Conservation (phyloP, 2,797 vertebrate genomes). For the Cyprinella venusta region DNA sequence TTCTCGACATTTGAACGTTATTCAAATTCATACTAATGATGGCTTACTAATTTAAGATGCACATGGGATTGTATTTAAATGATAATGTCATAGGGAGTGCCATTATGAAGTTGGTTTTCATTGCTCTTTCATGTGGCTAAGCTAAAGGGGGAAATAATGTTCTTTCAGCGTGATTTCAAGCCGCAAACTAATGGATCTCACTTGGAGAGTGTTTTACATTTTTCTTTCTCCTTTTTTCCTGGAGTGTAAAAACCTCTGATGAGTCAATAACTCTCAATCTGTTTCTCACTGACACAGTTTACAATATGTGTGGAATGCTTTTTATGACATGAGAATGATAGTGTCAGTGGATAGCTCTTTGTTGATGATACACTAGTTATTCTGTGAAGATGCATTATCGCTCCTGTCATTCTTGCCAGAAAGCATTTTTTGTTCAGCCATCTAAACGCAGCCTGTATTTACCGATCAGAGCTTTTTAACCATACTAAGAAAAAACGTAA, state of each 20-base stretch:
- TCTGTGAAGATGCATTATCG: slow-evolving; percentile 24
- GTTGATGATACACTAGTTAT: slow-evolving; percentile 36
- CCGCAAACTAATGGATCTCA: slow-evolving; percentile 45
- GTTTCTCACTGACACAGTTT: slow-evolving; percentile 38
- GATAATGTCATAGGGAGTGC: slow-evolving; percentile 55
- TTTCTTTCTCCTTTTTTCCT: neutral
- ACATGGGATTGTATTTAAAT: slow-evolving; percentile 58
- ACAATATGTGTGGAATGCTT: slow-evolving; percentile 29
- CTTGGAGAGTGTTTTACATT: slow-evolving; percentile 31
- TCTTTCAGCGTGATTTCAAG: slow-evolving; percentile 42
- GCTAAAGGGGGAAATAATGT: slow-evolving; percentile 45
- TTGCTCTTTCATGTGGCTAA: slow-evolving; percentile 57
- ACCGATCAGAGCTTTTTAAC: slow-evolving; percentile 20
- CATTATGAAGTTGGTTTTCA: slow-evolving; percentile 57
- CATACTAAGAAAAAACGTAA: neutral
- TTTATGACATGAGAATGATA: slow-evolving; percentile 37
- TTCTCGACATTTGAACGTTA: slow-evolving; percentile 38
- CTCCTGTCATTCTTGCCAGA: slow-evolving; percentile 23
- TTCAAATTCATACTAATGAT: slow-evolving; percentile 44
- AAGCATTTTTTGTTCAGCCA: slow-evolving; percentile 11
- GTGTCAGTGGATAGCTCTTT: slow-evolving; percentile 15
- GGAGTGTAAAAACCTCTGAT: slow-evolving; percentile 30
- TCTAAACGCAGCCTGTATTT: slow-evolving; percentile 29
- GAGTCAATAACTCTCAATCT: slow-evolving; percentile 43
- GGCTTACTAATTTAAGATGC: slow-evolving; percentile 54